phyloP scores from a whole-genome alignment of 1,140 invertebrate species.

The Diorhabda sublineata region DNA sequence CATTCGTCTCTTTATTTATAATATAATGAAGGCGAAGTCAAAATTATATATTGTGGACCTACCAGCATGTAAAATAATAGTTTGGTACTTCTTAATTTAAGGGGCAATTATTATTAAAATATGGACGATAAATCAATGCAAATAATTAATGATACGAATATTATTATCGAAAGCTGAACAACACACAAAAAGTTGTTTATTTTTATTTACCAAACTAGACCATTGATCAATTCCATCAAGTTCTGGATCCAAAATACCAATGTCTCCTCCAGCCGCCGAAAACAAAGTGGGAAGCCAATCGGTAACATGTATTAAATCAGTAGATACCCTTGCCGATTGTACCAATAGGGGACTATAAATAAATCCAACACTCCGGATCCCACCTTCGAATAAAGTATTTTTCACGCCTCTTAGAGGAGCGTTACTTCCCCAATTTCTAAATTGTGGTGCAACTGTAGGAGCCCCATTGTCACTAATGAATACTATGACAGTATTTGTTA shows the following conservation, averaged over 20 bases:
- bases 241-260: conserved; percentile 40
- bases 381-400: conserved; percentile 60
- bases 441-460: conserved; percentile 42
- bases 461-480: conserved; percentile 70
- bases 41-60: too few species aligned
- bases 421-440: conserved; percentile 61
- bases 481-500: conserved; percentile 66
- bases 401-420: conserved; percentile 61
- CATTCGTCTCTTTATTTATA: too few species aligned
- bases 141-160: too few species aligned
- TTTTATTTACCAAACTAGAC: conserved; percentile 42
- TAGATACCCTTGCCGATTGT: conserved; percentile 51
- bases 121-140: too few species aligned
- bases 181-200: background rate
- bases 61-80: too few species aligned
- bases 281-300: conserved; percentile 67
- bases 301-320: conserved; percentile 63
- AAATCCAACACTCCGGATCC: conserved; percentile 59
- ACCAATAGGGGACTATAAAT: conserved; percentile 53
- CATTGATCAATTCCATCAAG: conserved; percentile 53
- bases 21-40: too few species aligned
- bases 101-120: too few species aligned
- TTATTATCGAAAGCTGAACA: too few species aligned
- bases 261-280: conserved; percentile 54
- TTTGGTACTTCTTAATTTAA: too few species aligned